Conservation (phyloP, 2,113 vertebrate genomes). For the Phasianus colchicus region DNA sequence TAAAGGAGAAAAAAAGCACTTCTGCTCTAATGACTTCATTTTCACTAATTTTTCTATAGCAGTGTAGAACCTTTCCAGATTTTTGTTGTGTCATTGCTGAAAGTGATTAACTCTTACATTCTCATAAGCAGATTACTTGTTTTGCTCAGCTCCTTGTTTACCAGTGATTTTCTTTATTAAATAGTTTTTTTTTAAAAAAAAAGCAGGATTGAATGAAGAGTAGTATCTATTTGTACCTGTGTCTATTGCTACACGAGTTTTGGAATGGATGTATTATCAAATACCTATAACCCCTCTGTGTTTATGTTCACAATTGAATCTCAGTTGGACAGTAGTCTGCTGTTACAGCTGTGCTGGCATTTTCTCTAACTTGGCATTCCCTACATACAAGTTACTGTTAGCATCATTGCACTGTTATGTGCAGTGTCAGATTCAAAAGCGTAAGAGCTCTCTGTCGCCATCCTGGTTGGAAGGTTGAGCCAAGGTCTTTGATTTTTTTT, state of each 20-base stretch:
- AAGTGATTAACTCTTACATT: background rate
- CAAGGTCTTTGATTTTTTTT: background rate
- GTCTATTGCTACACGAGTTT: background rate
- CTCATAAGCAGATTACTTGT: background rate
- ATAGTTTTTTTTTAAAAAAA: too few species aligned
- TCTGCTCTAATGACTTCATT: background rate
- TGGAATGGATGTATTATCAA: background rate
- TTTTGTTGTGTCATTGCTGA: background rate
- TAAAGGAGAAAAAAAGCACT: background rate
- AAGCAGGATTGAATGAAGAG: fast-evolving
- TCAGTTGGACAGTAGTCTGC: background rate
- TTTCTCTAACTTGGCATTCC: background rate
- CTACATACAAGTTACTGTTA: background rate
- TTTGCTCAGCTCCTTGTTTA: background rate
- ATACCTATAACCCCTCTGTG: background rate
- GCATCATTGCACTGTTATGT: background rate
- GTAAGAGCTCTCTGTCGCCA: background rate
- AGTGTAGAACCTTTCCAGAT: background rate
- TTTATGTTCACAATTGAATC: background rate
- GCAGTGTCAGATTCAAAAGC: background rate
- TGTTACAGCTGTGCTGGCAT: background rate
- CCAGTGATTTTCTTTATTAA: background rate
- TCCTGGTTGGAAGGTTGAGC: background rate
- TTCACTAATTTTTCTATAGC: background rate
- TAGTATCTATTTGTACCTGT: background rate